A percentile compares a stretch with the other conserved stretches of the same genome.
Evolutionary conservation across 2,797 vertebrate genomes (phyloP).

Genomic region (Myripristis murdjan): DNA sequence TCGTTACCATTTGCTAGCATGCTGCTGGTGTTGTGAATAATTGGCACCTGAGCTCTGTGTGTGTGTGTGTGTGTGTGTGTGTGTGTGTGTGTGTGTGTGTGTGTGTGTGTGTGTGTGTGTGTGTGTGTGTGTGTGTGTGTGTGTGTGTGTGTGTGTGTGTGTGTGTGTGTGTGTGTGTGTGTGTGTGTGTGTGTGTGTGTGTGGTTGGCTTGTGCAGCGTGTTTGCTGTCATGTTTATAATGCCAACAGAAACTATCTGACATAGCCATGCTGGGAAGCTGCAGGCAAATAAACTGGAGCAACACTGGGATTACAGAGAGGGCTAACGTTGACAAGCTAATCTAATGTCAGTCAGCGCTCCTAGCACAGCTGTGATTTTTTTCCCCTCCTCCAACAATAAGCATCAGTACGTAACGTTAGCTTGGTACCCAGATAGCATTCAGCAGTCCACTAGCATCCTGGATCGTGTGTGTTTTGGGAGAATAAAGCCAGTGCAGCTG

Average conservation of each 20-base stretch:
- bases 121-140: constrained; percentile 1
- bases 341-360: constrained; percentile 20
- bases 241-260: constrained; percentile 20
- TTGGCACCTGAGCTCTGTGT: constrained; percentile 67
- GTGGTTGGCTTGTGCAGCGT: constrained; percentile 9
- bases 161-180: constrained; percentile 4
- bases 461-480: background rate
- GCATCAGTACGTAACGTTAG: background rate
- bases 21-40: constrained; percentile 41
- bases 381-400: background rate
- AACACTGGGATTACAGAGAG: background rate
- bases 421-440: background rate
- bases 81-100: constrained; percentile 5
- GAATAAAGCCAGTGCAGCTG: background rate
- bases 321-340: constrained; percentile 4
- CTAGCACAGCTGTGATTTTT: constrained; percentile 21
- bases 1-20: constrained; percentile 5
- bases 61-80: constrained; percentile 4
- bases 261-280: background rate
- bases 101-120: constrained; percentile 3
- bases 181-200: constrained; percentile 1
- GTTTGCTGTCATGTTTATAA: constrained; percentile 36
- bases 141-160: constrained; percentile 11
- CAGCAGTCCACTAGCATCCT: background rate
- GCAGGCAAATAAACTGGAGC: background rate